A percentile compares a stretch with the other conserved stretches of the same genome.
phyloP scores from a whole-genome alignment of 1,140 invertebrate species.

The Nilaparvata lugens region DNA sequence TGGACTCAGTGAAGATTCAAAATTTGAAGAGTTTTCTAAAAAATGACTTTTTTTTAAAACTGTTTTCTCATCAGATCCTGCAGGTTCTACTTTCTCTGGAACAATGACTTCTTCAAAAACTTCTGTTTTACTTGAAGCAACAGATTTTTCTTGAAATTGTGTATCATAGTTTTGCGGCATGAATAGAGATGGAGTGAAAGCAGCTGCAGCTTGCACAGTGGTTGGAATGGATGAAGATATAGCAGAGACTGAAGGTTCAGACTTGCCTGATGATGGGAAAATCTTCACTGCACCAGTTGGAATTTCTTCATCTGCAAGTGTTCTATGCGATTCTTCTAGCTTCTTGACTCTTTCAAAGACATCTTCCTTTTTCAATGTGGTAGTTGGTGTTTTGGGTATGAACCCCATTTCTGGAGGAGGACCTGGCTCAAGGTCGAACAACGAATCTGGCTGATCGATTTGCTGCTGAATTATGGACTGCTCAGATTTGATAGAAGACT shows the following conservation, averaged over 20 bases:
- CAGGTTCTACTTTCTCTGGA: slow-evolving; percentile 15
- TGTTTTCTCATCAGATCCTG: slow-evolving; percentile 7
- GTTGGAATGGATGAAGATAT: not conserved
- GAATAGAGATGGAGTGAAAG: not conserved
- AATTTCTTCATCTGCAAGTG: slow-evolving; percentile 44
- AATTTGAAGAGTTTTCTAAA: not conserved
- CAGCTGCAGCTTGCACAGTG: not conserved
- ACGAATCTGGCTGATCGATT: slow-evolving; percentile 9
- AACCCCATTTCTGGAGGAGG: slow-evolving; percentile 62
- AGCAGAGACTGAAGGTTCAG: not conserved
- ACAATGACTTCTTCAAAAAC: slow-evolving; percentile 19
- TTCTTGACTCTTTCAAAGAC: slow-evolving; percentile 51
- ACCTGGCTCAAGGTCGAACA: slow-evolving; percentile 52
- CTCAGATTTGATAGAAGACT: not conserved
- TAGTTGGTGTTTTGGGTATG: slow-evolving; percentile 40
- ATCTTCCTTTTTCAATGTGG: slow-evolving; percentile 38
- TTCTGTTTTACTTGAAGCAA: slow-evolving; percentile 15
- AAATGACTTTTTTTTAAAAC: not conserved
- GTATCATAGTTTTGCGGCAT: not conserved
- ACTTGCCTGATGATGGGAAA: slow-evolving; percentile 37
- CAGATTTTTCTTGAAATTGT: not conserved
- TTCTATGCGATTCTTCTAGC: slow-evolving; percentile 49
- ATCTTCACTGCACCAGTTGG: slow-evolving; percentile 53
- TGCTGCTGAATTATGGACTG: not conserved
- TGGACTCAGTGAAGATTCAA: slow-evolving; percentile 22